Base-by-base conservation (phyloP, 2,888 invertebrate genomes). In the Mystacides longicornis region DNA sequence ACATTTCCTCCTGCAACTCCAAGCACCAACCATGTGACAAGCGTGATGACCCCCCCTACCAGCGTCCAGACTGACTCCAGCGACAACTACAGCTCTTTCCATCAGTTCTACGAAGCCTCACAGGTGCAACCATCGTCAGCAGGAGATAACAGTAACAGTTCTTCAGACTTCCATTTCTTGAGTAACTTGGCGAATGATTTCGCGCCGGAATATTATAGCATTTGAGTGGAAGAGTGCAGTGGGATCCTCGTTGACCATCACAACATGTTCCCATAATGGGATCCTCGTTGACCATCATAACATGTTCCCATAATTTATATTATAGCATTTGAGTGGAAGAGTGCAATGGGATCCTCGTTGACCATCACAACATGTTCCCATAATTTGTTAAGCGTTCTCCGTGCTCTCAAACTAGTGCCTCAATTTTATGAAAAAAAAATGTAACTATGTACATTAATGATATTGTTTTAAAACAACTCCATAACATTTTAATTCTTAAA, bases 121-220 rank as follows among this genome's bases (percentile, higher is more conserved):
- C 76, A 79, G 66, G 73, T 76, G 54, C 68, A 79, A 3, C 64
- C 66, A 47, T 65, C 66, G 9, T 62, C 76, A 33, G 66, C 81
- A 20, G 83, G 87, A 49, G 90, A 91, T 65, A 90, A 90, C 72
- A 90, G 89, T 64, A 92, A 91, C 70, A 90, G 89, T 69, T 92
- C 92, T n/a, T 91, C 93, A 23, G 93, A 93, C 72, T 93, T 93
- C 73, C 93, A 93, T 72, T 94, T 94, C 71, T 80, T 94, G 61
- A 91, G 92, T 73, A 93, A 90, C 70, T 78, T 93, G 67, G 91
- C 93, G 61, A 93, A 92, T 70, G 93, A 93, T 70, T 93, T 93
- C 70, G 90, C 89, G 19, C 93, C 93, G 7, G 93, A 94, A 71
- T 93, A 93, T 71, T 93, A 93, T 71, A 77, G 77, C 69, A 78